Conservation (phyloP, 2,888 invertebrate genomes). For the Adineta ricciae region DNA sequence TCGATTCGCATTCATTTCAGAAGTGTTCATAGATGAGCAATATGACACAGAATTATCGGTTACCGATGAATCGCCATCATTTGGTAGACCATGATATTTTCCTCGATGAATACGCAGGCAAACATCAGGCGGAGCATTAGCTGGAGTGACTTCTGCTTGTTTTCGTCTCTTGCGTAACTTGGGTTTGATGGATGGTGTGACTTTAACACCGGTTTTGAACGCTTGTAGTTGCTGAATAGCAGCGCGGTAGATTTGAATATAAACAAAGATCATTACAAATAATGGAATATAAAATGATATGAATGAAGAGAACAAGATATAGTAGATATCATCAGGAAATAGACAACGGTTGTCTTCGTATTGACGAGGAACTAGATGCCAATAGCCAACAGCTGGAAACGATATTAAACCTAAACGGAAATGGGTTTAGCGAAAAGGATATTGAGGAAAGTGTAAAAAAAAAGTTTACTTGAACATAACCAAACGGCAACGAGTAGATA, state of each 20-base stretch:
- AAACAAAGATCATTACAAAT: slow-evolving; percentile 93
- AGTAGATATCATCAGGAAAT: slow-evolving; percentile 89
- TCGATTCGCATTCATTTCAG: background rate
- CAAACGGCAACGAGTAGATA: slow-evolving; percentile 83
- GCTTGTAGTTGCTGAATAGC: slow-evolving; percentile 71
- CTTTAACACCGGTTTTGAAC: slow-evolving; percentile 31
- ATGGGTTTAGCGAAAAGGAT: no score
- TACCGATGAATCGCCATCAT: background rate
- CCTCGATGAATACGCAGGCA: slow-evolving; percentile 77
- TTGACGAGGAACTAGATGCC: slow-evolving; percentile 53
- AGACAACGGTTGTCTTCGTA: slow-evolving; percentile 57
- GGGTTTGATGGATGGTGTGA: background rate
- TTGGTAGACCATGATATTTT: slow-evolving; percentile 51
- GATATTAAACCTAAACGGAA: slow-evolving; percentile 63
- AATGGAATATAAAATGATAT: slow-evolving; percentile 94
- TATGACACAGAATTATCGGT: background rate
- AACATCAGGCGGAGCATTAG: slow-evolving; percentile 21
- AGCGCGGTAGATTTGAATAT: slow-evolving; percentile 85
- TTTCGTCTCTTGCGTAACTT: background rate
- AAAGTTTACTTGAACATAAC: slow-evolving; percentile 69
- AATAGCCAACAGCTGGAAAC: slow-evolving; percentile 78
- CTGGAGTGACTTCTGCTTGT: background rate
- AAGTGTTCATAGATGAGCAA: background rate
- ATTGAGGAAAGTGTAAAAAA: no score
- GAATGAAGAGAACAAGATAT: slow-evolving; percentile 88